Base-by-base conservation (phyloP, 1,140 invertebrate species). In the Hirudo medicinalis region DNA sequence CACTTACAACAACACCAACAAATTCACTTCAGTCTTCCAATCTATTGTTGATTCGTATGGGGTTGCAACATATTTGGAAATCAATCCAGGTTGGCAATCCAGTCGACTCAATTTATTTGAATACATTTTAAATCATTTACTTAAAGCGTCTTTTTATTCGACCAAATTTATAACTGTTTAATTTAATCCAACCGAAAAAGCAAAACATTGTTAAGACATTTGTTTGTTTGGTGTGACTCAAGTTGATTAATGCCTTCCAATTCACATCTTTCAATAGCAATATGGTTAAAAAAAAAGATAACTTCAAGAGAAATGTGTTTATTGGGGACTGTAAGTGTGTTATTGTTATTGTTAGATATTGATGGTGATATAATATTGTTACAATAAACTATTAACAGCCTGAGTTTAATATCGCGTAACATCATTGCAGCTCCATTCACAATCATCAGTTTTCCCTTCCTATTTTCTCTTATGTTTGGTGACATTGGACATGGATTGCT, bases 391-490 rank as follows among this genome's bases (percentile, higher is more conserved):
- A 49, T 11, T 49, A 2, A 2, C 77, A 95, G 94, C 3, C 95
- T 98, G 80, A 94, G 91, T 32, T 72, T 85, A 11, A 79, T 88
- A 29, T 86, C 88, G 85, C 78, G 85, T 69, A 73, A 86, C 17
- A 85, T 86, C 3, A 22, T 70, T 71, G 29, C 70, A 74, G 91
- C 91, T 68, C 86, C 92, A 0, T 97, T 91, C 80, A 92, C 93
- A 0, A 94, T 93, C 77, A 92, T 98, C 71, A 95, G 93, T 0
- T 99, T 98, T 83, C 95, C 95, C 32, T 98, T 99, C 84, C 82
- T 99, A 60, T 99, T 99, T 83, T 91, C 90, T 72, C 88, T 97
- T 76, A 98, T 98, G 95, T 99, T 98, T 82, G 95, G 95, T 63
- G 95, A 98, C 82, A 82, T 89, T 76, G 95, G 95, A 2, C 95